Evolutionary conservation across 2,113 vertebrate genomes (phyloP).

Genomic region (Penelope pileata): DNA sequence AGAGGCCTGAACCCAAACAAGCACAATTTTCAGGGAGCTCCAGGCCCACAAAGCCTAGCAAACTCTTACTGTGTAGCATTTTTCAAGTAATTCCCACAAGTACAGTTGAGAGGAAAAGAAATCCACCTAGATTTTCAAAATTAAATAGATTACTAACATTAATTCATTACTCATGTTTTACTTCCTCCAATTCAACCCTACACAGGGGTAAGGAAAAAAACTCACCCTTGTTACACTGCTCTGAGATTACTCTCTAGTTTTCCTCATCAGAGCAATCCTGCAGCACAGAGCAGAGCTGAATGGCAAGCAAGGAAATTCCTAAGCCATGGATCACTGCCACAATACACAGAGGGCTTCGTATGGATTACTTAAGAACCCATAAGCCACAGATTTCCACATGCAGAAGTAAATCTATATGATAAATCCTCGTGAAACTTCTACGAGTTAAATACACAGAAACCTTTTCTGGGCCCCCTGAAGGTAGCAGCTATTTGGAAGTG

Average conservation of each 20-base stretch:
- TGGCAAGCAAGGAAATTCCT: slow-evolving; percentile 39
- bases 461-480: neutral
- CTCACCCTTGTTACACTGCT: neutral
- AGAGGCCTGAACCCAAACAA: neutral
- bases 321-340: slow-evolving; percentile 28
- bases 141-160: neutral
- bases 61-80: neutral
- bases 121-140: neutral
- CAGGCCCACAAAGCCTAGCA: neutral
- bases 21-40: neutral
- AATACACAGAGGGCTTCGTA: neutral
- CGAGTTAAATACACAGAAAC: neutral
- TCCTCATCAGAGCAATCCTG: neutral
- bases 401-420: neutral
- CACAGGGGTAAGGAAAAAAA: neutral
- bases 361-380: slow-evolving; percentile 28
- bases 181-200: neutral
- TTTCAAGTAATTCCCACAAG: neutral
- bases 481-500: neutral
- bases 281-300: neutral
- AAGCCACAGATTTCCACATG: neutral
- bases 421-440: neutral
- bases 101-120: neutral
- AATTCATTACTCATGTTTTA: neutral
- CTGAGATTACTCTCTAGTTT: neutral